phyloP scores from a whole-genome alignment of 92 coral and sea anemone species.

The Siderastrea siderea region DNA sequence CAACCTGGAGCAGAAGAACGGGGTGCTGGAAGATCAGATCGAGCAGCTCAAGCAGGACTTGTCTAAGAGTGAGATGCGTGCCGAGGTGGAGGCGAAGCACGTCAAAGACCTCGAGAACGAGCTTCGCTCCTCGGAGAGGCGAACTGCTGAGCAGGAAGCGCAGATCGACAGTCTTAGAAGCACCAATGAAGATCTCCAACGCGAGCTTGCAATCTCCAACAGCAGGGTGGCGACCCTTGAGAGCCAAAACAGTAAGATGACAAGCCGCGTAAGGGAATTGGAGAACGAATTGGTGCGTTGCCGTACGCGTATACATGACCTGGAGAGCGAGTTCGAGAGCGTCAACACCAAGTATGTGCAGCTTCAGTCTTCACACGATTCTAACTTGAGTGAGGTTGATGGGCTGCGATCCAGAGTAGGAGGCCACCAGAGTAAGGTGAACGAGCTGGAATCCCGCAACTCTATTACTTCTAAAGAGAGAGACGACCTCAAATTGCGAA shows the following conservation, averaged over 20 bases:
- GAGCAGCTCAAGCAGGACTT: conserved; percentile 91
- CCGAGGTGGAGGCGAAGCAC: conserved; percentile 88
- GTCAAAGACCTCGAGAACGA: conserved; percentile 88
- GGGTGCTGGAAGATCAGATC: conserved; percentile 89
- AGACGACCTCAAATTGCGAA: conserved; percentile 88
- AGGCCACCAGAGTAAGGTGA: conserved; percentile 85
- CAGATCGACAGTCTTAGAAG: conserved; percentile 80
- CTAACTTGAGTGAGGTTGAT: conserved; percentile 90
- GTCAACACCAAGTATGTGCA: conserved; percentile 75
- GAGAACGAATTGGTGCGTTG: conserved; percentile 85
- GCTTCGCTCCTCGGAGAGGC: conserved; percentile 82
- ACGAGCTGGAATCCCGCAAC: conserved; percentile 93
- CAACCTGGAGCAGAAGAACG: conserved; percentile 87
- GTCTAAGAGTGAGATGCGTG: conserved; percentile 88
- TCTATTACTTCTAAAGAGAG: conserved; percentile 92
- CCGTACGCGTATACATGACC: conserved; percentile 82
- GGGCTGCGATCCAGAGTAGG: conserved; percentile 88
- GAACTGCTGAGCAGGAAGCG: conserved; percentile 89
- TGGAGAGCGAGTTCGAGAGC: conserved; percentile 87
- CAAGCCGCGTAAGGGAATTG: conserved; percentile 84
- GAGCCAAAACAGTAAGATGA: conserved; percentile 72
- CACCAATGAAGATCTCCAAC: conserved; percentile 88
- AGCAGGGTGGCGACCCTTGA: conserved; percentile 89
- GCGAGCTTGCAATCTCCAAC: conserved; percentile 80
- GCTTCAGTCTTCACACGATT: conserved; percentile 84